Conservation (phyloP, 2,113 vertebrate species). For the Neomonachus schauinslandi region DNA sequence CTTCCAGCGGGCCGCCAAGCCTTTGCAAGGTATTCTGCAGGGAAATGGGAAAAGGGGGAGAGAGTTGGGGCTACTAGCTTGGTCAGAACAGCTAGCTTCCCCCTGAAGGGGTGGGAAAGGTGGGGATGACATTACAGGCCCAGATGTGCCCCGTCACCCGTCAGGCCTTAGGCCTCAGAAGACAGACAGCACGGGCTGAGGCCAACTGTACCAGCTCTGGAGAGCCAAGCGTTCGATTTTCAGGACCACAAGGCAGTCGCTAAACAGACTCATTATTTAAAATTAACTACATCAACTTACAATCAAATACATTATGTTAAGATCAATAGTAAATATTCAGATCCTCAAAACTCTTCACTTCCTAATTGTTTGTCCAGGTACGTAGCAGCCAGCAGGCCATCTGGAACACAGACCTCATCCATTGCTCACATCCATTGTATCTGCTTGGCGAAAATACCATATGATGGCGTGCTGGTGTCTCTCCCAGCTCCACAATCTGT, state of each 20-base stretch:
- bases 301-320: background rate
- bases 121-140: background rate
- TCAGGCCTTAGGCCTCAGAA: background rate
- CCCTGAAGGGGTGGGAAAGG: background rate
- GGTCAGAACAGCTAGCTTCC: too few species aligned
- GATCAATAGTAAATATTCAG: background rate
- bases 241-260: background rate
- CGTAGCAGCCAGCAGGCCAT: slow-evolving; percentile 90
- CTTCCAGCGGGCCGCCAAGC: slow-evolving; percentile 90
- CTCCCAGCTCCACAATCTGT: rapidly evolving
- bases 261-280: background rate
- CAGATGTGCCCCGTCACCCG: background rate
- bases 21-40: slow-evolving; percentile 61
- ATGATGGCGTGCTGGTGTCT: rapidly evolving
- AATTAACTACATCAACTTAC: background rate
- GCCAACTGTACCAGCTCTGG: background rate
- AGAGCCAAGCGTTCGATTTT: background rate
- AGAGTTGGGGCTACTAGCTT: background rate
- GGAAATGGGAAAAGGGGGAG: background rate
- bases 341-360: background rate
- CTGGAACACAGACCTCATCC: slow-evolving; percentile 89
- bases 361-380: background rate
- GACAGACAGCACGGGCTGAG: background rate
- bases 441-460: background rate
- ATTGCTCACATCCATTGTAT: background rate